Evolutionary conservation across 2,113 vertebrate genomes (phyloP).

Genomic region (Oncorhynchus gorbuscha): DNA sequence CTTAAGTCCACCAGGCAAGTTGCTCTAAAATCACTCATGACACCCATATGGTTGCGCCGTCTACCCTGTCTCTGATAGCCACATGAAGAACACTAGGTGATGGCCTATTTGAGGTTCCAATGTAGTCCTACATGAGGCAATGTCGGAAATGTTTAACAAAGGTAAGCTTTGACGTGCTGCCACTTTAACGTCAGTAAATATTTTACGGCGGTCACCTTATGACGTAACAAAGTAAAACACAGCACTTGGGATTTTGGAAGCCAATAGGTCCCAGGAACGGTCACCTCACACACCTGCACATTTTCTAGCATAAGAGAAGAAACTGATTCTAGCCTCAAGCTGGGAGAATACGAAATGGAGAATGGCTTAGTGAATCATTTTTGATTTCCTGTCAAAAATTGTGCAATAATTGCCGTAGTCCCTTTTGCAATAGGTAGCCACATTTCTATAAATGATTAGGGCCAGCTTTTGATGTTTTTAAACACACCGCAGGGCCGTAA

Average conservation of each 20-base stretch:
- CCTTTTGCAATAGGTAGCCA: background rate
- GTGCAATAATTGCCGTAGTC: background rate
- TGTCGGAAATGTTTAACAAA: background rate
- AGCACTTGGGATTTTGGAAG: conserved; percentile 8
- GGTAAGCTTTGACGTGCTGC: background rate
- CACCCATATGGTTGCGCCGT: conserved; percentile 35
- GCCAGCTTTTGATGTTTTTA: background rate
- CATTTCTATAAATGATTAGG: background rate
- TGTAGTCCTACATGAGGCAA: background rate
- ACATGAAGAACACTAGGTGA: background rate
- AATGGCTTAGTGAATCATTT: background rate
- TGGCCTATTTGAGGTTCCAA: background rate
- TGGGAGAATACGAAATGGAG: background rate
- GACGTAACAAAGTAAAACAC: background rate
- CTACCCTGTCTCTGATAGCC: conserved; percentile 11
- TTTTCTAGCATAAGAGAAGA: background rate
- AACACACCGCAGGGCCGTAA: background rate
- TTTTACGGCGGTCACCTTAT: conserved; percentile 26
- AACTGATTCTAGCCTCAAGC: background rate
- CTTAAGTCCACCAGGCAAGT: conserved; percentile 46
- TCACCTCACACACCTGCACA: background rate
- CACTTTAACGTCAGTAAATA: conserved; percentile 40
- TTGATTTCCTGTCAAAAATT: background rate
- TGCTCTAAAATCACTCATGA: conserved; percentile 46
- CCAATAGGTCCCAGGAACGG: background rate